Conservation (phyloP, 1,140 invertebrate species). For the Pachyrhynchus sulphureomaculatus region DNA sequence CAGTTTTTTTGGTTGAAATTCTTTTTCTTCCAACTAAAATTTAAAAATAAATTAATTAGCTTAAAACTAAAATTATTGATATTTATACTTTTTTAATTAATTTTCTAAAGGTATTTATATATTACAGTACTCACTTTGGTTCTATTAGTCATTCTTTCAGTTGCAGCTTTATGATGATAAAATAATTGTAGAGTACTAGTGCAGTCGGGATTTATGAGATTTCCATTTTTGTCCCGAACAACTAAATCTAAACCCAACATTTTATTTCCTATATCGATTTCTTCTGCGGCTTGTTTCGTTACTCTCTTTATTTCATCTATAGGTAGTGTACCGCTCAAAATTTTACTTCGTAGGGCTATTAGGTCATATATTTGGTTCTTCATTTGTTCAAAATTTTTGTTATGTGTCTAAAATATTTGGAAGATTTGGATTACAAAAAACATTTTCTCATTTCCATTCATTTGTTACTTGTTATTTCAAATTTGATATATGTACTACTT, state of each 20-base stretch:
- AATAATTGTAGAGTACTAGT: constrained; percentile 79
- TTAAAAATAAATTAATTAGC: background rate
- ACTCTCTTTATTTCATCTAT: constrained; percentile 84
- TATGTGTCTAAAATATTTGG: constrained; percentile 56
- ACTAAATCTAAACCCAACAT: constrained; percentile 73
- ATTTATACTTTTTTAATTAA: no score
- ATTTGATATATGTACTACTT: background rate
- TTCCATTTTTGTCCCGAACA: constrained; percentile 79
- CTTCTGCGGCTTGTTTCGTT: constrained; percentile 78
- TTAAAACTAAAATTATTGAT: no score
- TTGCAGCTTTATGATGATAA: constrained; percentile 71
- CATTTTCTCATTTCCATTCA: background rate
- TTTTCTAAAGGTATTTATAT: no score
- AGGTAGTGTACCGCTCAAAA: constrained; percentile 83
- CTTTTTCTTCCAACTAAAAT: constrained; percentile 52
- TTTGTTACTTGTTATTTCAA: background rate
- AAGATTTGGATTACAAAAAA: no score
- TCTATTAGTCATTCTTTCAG: constrained; percentile 67
- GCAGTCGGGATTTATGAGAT: constrained; percentile 73
- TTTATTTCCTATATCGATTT: constrained; percentile 88
- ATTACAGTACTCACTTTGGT: constrained; percentile 47
- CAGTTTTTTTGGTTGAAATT: constrained; percentile 52
- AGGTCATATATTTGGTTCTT: constrained; percentile 79
- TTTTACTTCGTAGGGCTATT: constrained; percentile 73
- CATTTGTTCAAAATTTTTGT: constrained; percentile 69